Conservation (phyloP, 2,888 invertebrate genomes). For the Criorhina ranunculi region DNA sequence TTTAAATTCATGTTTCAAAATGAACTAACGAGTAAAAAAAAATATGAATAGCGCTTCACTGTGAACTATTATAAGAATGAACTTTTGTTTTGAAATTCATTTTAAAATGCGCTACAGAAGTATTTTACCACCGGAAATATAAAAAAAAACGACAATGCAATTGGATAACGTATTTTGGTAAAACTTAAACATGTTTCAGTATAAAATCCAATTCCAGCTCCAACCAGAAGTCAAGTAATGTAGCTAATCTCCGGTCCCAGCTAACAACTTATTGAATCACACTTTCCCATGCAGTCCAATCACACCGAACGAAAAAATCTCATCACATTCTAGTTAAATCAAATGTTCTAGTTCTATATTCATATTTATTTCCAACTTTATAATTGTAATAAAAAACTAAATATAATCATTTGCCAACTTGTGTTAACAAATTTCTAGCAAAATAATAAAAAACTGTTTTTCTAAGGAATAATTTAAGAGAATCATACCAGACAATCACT, state of each 20-base stretch:
- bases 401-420: background rate
- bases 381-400: background rate
- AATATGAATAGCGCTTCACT: background rate
- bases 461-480: constrained; percentile 3
- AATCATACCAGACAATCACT: constrained; percentile 26
- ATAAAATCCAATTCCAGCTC: too few relatives aligned
- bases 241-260: too few relatives aligned
- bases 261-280: too few relatives aligned
- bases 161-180: too few relatives aligned
- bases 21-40: background rate
- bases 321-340: background rate
- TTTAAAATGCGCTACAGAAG: background rate
- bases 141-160: too few relatives aligned
- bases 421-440: background rate
- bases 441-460: constrained; percentile 5
- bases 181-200: too few relatives aligned
- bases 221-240: too few relatives aligned
- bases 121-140: too few relatives aligned
- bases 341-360: background rate
- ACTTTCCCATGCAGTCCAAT: too few relatives aligned
- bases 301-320: too few relatives aligned
- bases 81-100: background rate
- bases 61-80: background rate
- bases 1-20: too few relatives aligned
- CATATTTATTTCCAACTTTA: background rate